Conservation (phyloP, 2,888 invertebrate genomes). For the Leptogaster cylindrica region DNA sequence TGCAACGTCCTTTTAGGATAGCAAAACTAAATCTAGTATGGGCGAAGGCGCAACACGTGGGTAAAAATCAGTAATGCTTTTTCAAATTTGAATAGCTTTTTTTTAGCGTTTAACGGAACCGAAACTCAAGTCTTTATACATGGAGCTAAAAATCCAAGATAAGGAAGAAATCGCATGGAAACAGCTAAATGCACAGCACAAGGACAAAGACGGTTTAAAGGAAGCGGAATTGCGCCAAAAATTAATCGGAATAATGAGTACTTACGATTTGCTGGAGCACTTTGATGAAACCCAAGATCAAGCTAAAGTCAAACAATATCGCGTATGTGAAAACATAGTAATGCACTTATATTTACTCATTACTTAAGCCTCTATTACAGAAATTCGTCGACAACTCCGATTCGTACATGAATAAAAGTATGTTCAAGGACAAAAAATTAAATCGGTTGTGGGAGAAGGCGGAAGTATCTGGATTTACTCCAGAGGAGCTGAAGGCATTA, state of each 20-base stretch:
- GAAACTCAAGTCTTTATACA: slow-evolving; percentile 84
- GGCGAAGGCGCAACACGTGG: slow-evolving; percentile 88
- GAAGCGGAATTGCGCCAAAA: slow-evolving; percentile 82
- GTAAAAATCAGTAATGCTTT: slow-evolving; percentile 2
- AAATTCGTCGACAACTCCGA: slow-evolving; percentile 62
- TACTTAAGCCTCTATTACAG: slow-evolving; percentile 44
- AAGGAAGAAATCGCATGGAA: slow-evolving; percentile 89
- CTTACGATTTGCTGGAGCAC: slow-evolving; percentile 80
- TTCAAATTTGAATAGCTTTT: not conserved
- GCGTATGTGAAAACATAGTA: slow-evolving; percentile 51
- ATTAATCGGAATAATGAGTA: slow-evolving; percentile 80
- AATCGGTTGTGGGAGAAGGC: slow-evolving; percentile 91
- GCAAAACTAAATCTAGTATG: slow-evolving; percentile 88
- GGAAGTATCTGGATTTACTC: slow-evolving; percentile 83
- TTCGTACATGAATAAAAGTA: slow-evolving; percentile 72
- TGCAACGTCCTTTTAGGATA: slow-evolving; percentile 88
- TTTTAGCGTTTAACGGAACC: slow-evolving; percentile 76
- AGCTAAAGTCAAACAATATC: slow-evolving; percentile 59
- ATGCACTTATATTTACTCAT: not conserved
- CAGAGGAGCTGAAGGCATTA: slow-evolving; percentile 79
- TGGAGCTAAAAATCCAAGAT: slow-evolving; percentile 89
- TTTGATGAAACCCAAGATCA: slow-evolving; percentile 73
- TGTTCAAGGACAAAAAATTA: slow-evolving; percentile 89
- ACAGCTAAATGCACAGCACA: slow-evolving; percentile 78
- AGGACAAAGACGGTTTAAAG: slow-evolving; percentile 85